Evolutionary conservation across 2,797 vertebrate genomes (phyloP), one percentile per base, ranked within the genome.

Genomic region (Aulostomus chinensis): DNA sequence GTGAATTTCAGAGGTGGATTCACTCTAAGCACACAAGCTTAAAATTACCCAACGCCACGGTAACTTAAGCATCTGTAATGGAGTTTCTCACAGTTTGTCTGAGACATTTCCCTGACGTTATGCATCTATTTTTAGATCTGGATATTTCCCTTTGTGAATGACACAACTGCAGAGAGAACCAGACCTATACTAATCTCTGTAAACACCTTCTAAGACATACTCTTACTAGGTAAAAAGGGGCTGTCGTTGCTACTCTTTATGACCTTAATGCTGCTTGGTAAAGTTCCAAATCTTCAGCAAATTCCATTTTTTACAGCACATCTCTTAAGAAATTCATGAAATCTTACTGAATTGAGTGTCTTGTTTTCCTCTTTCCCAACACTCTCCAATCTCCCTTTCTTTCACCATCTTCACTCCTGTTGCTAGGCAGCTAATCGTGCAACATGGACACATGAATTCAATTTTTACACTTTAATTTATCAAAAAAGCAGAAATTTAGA

Each of bases 111-210:
- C n/a, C n/a, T n/a, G n/a, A n/a, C n/a, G n/a, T n/a, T 53, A 6
- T 46, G 45, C 4, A 58, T 74, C 42, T 70, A 68, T 68, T 73
- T 79, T 66, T 66, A 61, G 54, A 57, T 51, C 16, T 46, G 13
- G 13, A 45, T 63, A 70, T 52, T 33, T 16, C 14, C 10, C 28
- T n/a, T 50, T 12, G 7, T 47, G 49, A 49, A 50, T 34, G n/a
- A 37, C 68, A 33, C 0, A 0, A 16, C 5, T 10, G 18, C 8
- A 20, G 37, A 46, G 29, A 22, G 11, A 7, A 36, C 55, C 15
- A 55, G 12, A n/a, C 4, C 6, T 9, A 32, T 15, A 11, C 15
- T 9, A 49, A 25, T 42, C 15, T 20, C 17, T 41, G 7, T 53
- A 33, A 46, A 21, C 20, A 21, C 20, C n/a, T n/a, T n/a, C n/a